A percentile compares a stretch with the other conserved stretches of the same genome.
phyloP scores from a whole-genome alignment of 2,888 invertebrate genomes.

The Drosophila ochracea region DNA sequence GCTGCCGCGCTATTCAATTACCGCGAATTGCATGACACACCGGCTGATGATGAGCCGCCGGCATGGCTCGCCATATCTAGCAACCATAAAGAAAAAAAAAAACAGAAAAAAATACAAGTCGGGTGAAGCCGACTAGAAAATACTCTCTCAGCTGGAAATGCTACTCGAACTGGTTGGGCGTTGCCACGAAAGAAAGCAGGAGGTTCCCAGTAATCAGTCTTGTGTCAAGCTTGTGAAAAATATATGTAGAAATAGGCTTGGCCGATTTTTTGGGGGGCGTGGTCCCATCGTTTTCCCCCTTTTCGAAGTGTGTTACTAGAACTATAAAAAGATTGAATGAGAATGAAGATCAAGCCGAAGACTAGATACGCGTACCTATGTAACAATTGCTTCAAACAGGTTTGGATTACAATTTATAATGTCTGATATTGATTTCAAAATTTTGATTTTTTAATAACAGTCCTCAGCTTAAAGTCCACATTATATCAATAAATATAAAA shows the following conservation, averaged over 20 bases:
- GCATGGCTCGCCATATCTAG: conserved; percentile 50
- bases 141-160: neutral
- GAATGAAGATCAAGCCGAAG: conserved; percentile 17
- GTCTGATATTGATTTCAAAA: neutral
- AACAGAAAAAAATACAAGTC: neutral
- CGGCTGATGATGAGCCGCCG: conserved; percentile 30
- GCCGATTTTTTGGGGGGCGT: neutral
- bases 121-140: neutral
- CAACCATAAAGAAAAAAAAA: neutral
- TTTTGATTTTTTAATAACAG: neutral
- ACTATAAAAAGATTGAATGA: neutral
- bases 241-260: neutral
- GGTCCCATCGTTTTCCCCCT: neutral
- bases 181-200: neutral
- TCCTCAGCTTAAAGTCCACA: too few relatives aligned
- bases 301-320: neutral
- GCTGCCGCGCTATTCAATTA: conserved; percentile 52
- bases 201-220: neutral
- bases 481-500: neutral
- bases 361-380: conserved; percentile 21
- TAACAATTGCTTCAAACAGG: too few relatives aligned
- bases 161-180: neutral
- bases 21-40: conserved; percentile 61
- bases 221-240: neutral
- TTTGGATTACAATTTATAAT: neutral